A percentile compares a stretch with the other conserved stretches of the same genome.
Conservation (phyloP, 2,888 invertebrate species). For the Acronicta psi region DNA sequence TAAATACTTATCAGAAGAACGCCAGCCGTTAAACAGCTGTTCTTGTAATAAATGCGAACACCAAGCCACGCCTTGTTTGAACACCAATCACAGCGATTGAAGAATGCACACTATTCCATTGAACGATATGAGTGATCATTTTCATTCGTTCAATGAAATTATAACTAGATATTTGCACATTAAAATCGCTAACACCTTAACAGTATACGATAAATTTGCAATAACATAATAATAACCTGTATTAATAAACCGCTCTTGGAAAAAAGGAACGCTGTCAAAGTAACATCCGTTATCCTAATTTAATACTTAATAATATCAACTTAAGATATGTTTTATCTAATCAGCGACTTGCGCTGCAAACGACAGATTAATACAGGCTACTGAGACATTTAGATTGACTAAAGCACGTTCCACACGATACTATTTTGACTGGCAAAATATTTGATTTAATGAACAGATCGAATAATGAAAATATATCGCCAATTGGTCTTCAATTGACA, state of each 20-base stretch:
- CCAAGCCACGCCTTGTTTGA: constrained; percentile 17
- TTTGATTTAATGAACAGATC: no score
- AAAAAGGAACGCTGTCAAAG: constrained; percentile 11
- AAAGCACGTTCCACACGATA: not conserved
- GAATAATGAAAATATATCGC: no score
- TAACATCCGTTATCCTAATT: not conserved
- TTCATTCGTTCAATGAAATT: constrained; percentile 42
- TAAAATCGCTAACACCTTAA: constrained; percentile 33
- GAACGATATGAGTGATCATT: constrained; percentile 37
- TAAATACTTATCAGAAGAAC: constrained; percentile 28
- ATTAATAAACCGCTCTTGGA: constrained; percentile 20
- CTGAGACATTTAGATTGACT: not conserved
- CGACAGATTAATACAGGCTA: constrained; percentile 9
- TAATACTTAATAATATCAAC: constrained; percentile 8
- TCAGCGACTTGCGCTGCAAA: constrained; percentile 5
- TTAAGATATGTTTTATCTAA: constrained; percentile 33
- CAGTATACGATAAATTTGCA: constrained; percentile 25
- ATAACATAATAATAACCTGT: not conserved
- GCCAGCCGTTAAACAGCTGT: constrained; percentile 17
- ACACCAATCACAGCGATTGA: constrained; percentile 33
- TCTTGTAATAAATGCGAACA: constrained; percentile 46
- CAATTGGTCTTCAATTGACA: no score
- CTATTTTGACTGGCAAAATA: no score
- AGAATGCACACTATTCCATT: constrained; percentile 46
- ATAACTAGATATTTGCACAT: constrained; percentile 46